Evolutionary conservation across 2,113 vertebrate genomes (phyloP).

Genomic region (Lasiurus cinereus): DNA sequence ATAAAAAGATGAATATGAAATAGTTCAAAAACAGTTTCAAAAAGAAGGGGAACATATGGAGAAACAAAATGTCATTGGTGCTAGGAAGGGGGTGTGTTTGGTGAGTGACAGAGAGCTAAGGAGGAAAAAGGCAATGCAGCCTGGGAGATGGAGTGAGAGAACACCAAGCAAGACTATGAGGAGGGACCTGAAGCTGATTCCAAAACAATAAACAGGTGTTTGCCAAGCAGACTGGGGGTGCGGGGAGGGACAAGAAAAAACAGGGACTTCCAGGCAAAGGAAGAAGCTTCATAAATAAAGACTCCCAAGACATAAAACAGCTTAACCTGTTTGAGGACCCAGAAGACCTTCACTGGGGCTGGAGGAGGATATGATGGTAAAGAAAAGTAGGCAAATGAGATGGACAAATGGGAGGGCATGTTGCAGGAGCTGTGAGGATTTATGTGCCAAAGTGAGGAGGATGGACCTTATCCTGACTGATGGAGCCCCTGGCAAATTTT

Average conservation of each 20-base stretch:
- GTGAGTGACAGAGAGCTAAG: not conserved
- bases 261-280: not conserved
- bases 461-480: not conserved
- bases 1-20: constrained; percentile 63
- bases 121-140: not conserved
- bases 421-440: not conserved
- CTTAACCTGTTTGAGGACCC: not conserved
- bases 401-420: too few species aligned
- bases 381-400: not conserved
- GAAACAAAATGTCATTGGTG: not conserved
- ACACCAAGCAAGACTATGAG: not conserved
- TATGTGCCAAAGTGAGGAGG: not conserved
- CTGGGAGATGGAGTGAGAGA: not conserved
- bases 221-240: not conserved
- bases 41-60: constrained; percentile 27
- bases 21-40: constrained; percentile 4
- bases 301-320: not conserved
- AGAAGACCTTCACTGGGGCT: not conserved
- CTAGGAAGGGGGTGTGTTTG: not conserved
- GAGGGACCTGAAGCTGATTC: not conserved
- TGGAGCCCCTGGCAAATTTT: not conserved
- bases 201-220: not conserved
- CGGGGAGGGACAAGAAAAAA: not conserved
- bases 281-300: not conserved
- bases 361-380: not conserved